A percentile compares a stretch with the other conserved stretches of the same genome.
phyloP scores from a whole-genome alignment of 2,888 invertebrate species.

The Diogma glabrata region DNA sequence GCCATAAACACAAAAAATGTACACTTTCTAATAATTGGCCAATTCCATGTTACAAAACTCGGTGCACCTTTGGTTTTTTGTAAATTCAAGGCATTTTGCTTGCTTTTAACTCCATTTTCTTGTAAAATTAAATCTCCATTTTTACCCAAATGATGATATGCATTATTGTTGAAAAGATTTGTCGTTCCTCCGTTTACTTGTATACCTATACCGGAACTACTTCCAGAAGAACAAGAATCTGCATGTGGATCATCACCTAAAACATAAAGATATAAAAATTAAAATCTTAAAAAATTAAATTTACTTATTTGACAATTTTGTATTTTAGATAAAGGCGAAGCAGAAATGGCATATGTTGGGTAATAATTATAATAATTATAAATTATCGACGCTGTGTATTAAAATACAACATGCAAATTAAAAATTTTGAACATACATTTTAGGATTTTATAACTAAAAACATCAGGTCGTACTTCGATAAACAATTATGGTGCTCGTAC shows the following conservation, averaged over 20 bases:
- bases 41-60: constrained; percentile 66
- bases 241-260: constrained; percentile 26
- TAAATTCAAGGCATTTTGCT: constrained; percentile 35
- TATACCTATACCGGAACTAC: constrained; percentile 33
- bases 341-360: too few species aligned
- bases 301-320: not conserved
- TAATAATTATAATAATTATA: too few species aligned
- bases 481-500: too few species aligned
- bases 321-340: too few species aligned
- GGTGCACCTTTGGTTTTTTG: constrained; percentile 41
- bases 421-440: too few species aligned
- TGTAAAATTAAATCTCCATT: constrained; percentile 32
- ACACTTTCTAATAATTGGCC: constrained; percentile 63
- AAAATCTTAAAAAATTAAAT: not conserved
- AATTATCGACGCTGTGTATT: too few species aligned
- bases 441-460: too few species aligned
- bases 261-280: not conserved
- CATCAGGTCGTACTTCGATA: too few species aligned
- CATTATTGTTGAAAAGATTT: constrained; percentile 28
- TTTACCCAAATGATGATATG: constrained; percentile 32
- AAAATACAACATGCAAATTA: too few species aligned
- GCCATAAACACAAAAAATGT: constrained; percentile 65
- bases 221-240: constrained; percentile 31
- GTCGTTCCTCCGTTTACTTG: constrained; percentile 26
- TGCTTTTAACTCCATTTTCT: constrained; percentile 45